Percentiles rank a stretch among this genome's conserved stretches.
These are phyloP conservation scores for Aelia acuminata DNA, from an alignment of 2,888 invertebrate species.

Conservation along the genomic window DNA sequence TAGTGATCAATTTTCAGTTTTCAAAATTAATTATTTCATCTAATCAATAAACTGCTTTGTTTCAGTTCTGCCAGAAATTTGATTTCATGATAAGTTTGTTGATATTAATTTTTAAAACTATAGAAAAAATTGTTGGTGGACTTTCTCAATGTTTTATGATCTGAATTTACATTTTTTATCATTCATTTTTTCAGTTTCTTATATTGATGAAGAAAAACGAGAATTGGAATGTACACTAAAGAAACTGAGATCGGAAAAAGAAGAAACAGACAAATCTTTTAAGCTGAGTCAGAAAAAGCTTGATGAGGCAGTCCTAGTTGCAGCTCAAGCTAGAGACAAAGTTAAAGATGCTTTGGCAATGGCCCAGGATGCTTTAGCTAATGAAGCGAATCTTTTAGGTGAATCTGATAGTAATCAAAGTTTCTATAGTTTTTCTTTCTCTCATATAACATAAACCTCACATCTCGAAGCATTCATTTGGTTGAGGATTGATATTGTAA, in stretches of 20 bases:
- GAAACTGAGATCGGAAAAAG: conserved; percentile 29
- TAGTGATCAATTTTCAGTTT: too few relatives aligned
- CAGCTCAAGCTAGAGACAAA: conserved; percentile 62
- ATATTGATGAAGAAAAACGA: conserved; percentile 58
- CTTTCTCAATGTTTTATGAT: too few relatives aligned
- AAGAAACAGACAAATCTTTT: conserved; percentile 43
- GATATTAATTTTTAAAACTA: too few relatives aligned
- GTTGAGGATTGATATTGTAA: too few relatives aligned
- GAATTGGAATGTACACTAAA: conserved; percentile 58
- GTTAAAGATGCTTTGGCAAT: conserved; percentile 63
- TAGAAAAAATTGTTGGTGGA: too few relatives aligned
- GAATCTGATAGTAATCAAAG: background rate
- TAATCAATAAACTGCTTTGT: too few relatives aligned
- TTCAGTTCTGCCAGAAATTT: too few relatives aligned
- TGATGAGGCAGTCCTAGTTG: conserved; percentile 58
- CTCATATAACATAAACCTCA: background rate
- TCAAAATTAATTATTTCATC: too few relatives aligned
- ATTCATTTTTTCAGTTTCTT: conserved; percentile 18
- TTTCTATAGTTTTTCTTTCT: background rate
- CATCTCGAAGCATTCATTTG: too few relatives aligned
- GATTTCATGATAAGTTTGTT: too few relatives aligned
- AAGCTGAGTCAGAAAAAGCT: conserved; percentile 46
- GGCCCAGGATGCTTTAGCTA: conserved; percentile 63
- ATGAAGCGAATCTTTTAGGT: conserved; percentile 62
- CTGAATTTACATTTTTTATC: background rate